These are phyloP conservation scores for Takifugu bimaculatus DNA, from an alignment of 2,113 vertebrate genomes.

Conservation along the genomic window DNA sequence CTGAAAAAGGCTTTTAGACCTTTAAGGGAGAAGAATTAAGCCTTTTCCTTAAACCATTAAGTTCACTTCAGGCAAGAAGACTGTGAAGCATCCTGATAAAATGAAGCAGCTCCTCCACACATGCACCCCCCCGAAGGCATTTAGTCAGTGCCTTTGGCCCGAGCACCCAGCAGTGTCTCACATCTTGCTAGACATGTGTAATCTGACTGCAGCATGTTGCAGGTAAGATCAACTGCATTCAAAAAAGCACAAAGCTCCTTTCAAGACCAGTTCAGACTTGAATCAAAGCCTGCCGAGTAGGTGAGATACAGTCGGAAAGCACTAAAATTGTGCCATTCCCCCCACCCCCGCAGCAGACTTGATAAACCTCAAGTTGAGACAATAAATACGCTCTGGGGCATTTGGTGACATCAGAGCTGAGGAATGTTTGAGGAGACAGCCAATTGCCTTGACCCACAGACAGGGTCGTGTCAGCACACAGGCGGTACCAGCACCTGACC, in stretches of 20 bases:
- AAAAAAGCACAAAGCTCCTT: slow-evolving; percentile 6
- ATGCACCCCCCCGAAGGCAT: not conserved
- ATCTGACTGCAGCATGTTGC: slow-evolving; percentile 16
- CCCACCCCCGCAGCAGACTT: slow-evolving; percentile 21
- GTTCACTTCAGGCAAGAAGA: slow-evolving; percentile 8
- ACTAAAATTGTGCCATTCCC: slow-evolving; percentile 19
- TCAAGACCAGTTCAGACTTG: slow-evolving; percentile 56
- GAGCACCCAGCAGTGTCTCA: slow-evolving; percentile 13
- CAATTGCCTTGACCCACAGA: not conserved
- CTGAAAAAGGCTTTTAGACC: not conserved
- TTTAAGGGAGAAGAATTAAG: not conserved
- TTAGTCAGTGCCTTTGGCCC: slow-evolving; percentile 7
- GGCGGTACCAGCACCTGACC: not conserved
- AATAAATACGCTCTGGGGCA: slow-evolving; percentile 53
- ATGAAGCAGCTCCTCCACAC: not conserved
- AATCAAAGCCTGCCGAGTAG: slow-evolving; percentile 33
- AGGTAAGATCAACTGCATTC: slow-evolving; percentile 42
- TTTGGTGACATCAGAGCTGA: slow-evolving; percentile 56
- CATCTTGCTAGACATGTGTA: slow-evolving; percentile 22
- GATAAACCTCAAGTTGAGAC: slow-evolving; percentile 60
- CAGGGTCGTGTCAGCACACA: not conserved
- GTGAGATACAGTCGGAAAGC: slow-evolving; percentile 41
- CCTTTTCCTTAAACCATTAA: slow-evolving; percentile 4
- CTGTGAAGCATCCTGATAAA: no score
- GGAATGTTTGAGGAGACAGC: slow-evolving; percentile 47